phyloP scores from a whole-genome alignment of 2,113 vertebrate genomes.

The Caranx melampygus region DNA sequence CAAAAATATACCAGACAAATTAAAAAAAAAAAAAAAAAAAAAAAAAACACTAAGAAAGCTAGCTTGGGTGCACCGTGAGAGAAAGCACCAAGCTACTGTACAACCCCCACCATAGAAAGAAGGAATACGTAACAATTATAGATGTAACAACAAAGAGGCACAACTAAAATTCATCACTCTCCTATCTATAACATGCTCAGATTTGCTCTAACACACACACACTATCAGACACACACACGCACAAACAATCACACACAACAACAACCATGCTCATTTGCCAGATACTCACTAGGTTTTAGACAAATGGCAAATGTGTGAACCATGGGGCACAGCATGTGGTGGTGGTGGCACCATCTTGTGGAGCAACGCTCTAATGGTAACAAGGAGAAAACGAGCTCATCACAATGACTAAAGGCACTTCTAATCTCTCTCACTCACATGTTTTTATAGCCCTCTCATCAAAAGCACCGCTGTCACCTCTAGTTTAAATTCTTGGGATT shows the following conservation, averaged over 20 bases:
- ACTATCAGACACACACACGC: constrained; percentile 23
- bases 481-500: constrained; percentile 60
- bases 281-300: constrained; percentile 13
- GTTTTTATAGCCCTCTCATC: constrained; percentile 56
- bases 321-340: constrained; percentile 46
- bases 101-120: constrained; percentile 51
- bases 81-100: constrained; percentile 57
- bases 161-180: constrained; percentile 52
- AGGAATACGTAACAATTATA: constrained; percentile 72
- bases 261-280: constrained; percentile 41
- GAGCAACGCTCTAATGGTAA: constrained; percentile 47
- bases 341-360: constrained; percentile 50
- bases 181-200: constrained; percentile 53
- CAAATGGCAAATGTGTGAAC: constrained; percentile 56
- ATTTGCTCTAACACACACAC: constrained; percentile 36
- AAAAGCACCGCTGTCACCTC: constrained; percentile 55
- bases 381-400: constrained; percentile 49
- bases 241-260: constrained; percentile 14
- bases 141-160: constrained; percentile 65
- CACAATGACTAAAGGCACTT: constrained; percentile 76
- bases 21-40: constrained; percentile 23
- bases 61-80: constrained; percentile 54
- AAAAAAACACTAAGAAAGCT: constrained; percentile 40
- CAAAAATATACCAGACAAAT: constrained; percentile 47
- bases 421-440: constrained; percentile 39